These are phyloP conservation scores for Saguinus imperator DNA, from an alignment of 2,113 vertebrate species.

Conservation along the genomic window DNA sequence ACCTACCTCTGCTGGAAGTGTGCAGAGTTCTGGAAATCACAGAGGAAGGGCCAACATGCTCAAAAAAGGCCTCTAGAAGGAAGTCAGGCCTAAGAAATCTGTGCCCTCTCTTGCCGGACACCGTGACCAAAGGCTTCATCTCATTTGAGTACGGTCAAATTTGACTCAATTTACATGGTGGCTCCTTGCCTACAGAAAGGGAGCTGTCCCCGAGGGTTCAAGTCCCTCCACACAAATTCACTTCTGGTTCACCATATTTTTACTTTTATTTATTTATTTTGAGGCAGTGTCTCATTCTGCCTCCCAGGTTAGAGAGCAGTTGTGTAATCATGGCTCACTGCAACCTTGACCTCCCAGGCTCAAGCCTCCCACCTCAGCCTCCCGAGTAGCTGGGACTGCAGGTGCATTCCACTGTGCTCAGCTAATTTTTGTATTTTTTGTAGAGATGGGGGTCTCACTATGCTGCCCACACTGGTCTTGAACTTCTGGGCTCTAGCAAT, in stretches of 20 bases:
- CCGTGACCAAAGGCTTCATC: neutral
- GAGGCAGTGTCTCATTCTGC: too few species aligned
- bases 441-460: too few species aligned
- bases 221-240: neutral
- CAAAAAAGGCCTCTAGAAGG: neutral
- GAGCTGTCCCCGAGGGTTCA: neutral
- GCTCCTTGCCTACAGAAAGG: neutral
- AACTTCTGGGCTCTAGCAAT: too few species aligned
- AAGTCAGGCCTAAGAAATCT: neutral
- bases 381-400: too few species aligned
- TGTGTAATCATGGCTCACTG: too few species aligned
- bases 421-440: too few species aligned
- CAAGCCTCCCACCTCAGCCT: too few species aligned
- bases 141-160: neutral
- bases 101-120: neutral
- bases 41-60: neutral
- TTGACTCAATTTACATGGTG: neutral
- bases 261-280: too few species aligned
- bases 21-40: neutral
- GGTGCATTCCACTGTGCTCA: too few species aligned
- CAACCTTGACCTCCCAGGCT: too few species aligned
- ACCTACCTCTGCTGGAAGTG: neutral
- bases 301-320: too few species aligned
- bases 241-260: neutral
- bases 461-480: too few species aligned